Percentiles rank a stretch among this genome's conserved stretches.
phyloP scores from a whole-genome alignment of 2,113 vertebrate genomes.

The Antennarius striatus region DNA sequence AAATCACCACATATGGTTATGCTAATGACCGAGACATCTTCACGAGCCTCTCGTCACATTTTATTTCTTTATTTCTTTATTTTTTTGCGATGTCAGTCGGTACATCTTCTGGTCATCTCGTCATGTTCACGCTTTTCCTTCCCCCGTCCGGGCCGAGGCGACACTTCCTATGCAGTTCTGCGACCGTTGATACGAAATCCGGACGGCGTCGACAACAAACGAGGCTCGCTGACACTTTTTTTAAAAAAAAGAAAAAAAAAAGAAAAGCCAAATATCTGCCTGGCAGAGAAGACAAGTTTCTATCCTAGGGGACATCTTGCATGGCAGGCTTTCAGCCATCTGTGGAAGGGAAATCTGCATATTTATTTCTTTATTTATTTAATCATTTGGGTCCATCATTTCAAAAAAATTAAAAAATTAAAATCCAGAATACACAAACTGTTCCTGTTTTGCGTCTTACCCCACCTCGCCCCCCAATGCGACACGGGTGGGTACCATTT shows the following conservation, averaged over 20 bases:
- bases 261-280: conserved; percentile 68
- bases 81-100: too few species aligned
- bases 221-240: conserved; percentile 50
- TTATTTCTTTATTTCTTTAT: too few species aligned
- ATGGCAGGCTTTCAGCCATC: conserved; percentile 71
- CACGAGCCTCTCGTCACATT: neutral
- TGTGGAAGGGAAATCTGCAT: conserved; percentile 50
- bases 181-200: conserved; percentile 27
- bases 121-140: too few species aligned
- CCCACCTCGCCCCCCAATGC: neutral
- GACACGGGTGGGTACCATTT: neutral
- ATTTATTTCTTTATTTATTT: conserved; percentile 64
- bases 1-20: conserved; percentile 1
- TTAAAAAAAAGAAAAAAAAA: too few species aligned
- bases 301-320: conserved; percentile 65
- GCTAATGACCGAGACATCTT: neutral
- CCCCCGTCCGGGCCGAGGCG: neutral
- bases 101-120: too few species aligned
- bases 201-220: conserved; percentile 41
- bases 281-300: conserved; percentile 57
- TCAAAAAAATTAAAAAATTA: neutral
- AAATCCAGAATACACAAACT: too few species aligned
- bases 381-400: neutral
- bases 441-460: too few species aligned
- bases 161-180: conserved; percentile 12